phyloP scores from a whole-genome alignment of 2,797 vertebrate genomes.

The Rhinatrema bivittatum region DNA sequence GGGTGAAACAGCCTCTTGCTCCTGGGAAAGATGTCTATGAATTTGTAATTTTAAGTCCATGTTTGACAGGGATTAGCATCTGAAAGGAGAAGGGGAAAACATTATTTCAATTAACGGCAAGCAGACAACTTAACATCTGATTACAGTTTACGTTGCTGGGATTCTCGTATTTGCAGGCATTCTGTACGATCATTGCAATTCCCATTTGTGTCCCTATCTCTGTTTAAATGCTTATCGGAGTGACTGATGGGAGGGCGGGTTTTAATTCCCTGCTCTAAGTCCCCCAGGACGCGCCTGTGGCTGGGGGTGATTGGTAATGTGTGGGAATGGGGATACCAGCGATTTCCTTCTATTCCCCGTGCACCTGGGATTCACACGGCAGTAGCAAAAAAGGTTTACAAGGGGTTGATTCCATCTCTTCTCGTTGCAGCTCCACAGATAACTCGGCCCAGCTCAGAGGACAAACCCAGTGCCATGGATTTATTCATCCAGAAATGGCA shows the following conservation, averaged over 20 bases:
- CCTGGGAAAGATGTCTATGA: conserved; percentile 54
- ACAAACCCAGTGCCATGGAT: no score
- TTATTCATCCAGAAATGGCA: no score
- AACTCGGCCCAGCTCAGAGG: no score
- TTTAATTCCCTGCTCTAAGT: background rate
- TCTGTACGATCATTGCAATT: conserved; percentile 21
- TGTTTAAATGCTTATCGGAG: background rate
- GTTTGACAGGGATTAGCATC: conserved; percentile 56
- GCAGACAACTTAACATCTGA: conserved; percentile 34
- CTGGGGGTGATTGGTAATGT: background rate
- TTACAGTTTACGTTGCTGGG: conserved; percentile 28
- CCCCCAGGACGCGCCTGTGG: background rate
- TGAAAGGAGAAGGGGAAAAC: conserved; percentile 41
- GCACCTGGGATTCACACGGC: no score
- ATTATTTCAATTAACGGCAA: conserved; percentile 48
- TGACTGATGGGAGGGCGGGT: background rate
- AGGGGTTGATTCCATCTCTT: no score
- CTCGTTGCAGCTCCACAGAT: no score
- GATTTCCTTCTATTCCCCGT: no score
- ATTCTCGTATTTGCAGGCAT: conserved; percentile 19
- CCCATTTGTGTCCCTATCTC: background rate
- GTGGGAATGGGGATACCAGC: background rate
- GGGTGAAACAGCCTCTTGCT: conserved; percentile 54
- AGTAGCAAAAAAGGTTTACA: no score
- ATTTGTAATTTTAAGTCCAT: conserved; percentile 50